phyloP scores from a whole-genome alignment of 2,113 vertebrate genomes.

The pig (Sus scrofa) region T2T-Sscrofa CM000822.6:8166001-8166500 shows the following conservation, averaged over 20 bases:
- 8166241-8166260: slow-evolving; percentile 17
- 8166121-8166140: background rate
- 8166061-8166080: background rate
- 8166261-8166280: slow-evolving; percentile 50
- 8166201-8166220: background rate
- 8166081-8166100: background rate
- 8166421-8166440: background rate
- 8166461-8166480: background rate
- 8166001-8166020: background rate
- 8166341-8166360: background rate
- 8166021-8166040: background rate
- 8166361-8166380: background rate
- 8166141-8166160: background rate
- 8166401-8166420: background rate
- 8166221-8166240: background rate
- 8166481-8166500: no score
- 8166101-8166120: slow-evolving; percentile 62
- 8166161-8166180: slow-evolving; percentile 58
- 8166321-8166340: slow-evolving; percentile 37
- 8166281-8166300: slow-evolving; percentile 24
- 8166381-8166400: background rate
- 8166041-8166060: background rate
- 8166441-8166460: background rate
- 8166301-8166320: slow-evolving; percentile 28
- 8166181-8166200: background rate